Evolutionary conservation across 2,113 vertebrate species (phyloP), one percentile per base, ranked within the genome.

Genomic region (Uria aalge): DNA sequence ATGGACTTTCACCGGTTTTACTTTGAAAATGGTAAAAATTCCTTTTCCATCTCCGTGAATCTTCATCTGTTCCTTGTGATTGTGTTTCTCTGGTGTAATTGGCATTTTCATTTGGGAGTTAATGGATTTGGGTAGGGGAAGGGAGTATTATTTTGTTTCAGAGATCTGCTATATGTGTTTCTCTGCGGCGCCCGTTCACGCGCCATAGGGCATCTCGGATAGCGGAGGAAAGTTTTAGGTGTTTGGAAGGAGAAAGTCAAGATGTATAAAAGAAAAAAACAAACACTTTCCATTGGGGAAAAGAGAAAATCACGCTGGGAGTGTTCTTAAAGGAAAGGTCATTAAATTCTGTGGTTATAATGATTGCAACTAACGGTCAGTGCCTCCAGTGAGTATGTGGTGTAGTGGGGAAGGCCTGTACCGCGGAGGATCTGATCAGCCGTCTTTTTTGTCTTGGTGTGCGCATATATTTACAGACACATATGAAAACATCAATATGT

Each of bases 1-100:
- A 99, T 99, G 83, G 99, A 99, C 95, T 99, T 99, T 76, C 99
- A 99, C 95, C 98, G 99, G 82, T 99, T 99, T 98, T 99, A 99
- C 98, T 99, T 99, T 90, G 99, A 99, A 96, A 99, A 99, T 16
- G 98, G 99, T 99, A 98, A 88, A 68, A 77, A 23, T 27, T 76
- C 36, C 17, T 63, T 52, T 81, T 64, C 36, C 32, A 15, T 68
- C 52, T 55, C 12, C 1, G 11, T 36, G 1, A 41, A 12, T 71
- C 83, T 85, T 88, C 36, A n/a, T 24, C 50, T 76, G 30, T 62
- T 81, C 66, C 19, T 59, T 52, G 30, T 69, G 38, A n/a, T 32
- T 69, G 38, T 47, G 21, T 78, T 71, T 86, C 45, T 78, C 19
- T 11, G 4, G 32, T 77, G 47, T n/a, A 11, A 34, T 60, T 15